These are phyloP conservation scores for Drosophila suboccidentalis DNA, from an alignment of 2,888 invertebrate species.

Conservation along the genomic window DNA sequence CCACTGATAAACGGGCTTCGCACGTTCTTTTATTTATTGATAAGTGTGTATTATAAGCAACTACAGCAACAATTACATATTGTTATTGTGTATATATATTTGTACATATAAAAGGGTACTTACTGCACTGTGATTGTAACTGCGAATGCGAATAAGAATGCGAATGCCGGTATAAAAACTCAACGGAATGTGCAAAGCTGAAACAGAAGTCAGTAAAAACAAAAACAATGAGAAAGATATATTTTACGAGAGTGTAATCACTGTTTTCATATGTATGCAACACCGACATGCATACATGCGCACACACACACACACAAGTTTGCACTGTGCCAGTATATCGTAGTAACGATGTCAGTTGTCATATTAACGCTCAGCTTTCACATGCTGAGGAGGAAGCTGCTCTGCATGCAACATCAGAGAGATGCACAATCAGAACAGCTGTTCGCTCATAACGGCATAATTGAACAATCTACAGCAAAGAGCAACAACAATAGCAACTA, in stretches of 20 bases:
- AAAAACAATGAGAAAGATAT: constrained; percentile 7
- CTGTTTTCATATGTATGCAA: constrained; percentile 10
- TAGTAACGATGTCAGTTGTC: constrained; percentile 15
- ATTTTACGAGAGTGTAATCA: constrained; percentile 26
- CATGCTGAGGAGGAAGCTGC: constrained; percentile 9
- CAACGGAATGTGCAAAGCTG: constrained; percentile 71
- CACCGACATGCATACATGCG: constrained; percentile 3
- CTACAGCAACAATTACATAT: constrained; percentile 44
- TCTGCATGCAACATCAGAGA: constrained; percentile 3
- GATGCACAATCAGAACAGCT: constrained; percentile 50
- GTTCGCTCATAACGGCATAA: constrained; percentile 51
- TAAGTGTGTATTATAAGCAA: constrained; percentile 29
- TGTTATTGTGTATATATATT: constrained; percentile 21
- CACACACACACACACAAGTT: constrained; percentile 10
- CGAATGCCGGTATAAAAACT: constrained; percentile 37
- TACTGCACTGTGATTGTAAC: constrained; percentile 31
- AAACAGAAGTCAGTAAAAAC: constrained; percentile 60
- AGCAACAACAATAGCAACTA: not conserved
- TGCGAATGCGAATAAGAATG: constrained; percentile 22
- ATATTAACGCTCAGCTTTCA: constrained; percentile 23
- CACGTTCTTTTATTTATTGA: constrained; percentile 54
- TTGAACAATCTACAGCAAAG: constrained; percentile 6
- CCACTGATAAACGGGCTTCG: constrained; percentile 38
- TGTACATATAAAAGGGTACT: constrained; percentile 15
- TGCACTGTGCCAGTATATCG: constrained; percentile 21